A percentile compares a stretch with the other conserved stretches of the same genome.
Conservation (phyloP, 2,113 vertebrate genomes). For the Alethe diademata region DNA sequence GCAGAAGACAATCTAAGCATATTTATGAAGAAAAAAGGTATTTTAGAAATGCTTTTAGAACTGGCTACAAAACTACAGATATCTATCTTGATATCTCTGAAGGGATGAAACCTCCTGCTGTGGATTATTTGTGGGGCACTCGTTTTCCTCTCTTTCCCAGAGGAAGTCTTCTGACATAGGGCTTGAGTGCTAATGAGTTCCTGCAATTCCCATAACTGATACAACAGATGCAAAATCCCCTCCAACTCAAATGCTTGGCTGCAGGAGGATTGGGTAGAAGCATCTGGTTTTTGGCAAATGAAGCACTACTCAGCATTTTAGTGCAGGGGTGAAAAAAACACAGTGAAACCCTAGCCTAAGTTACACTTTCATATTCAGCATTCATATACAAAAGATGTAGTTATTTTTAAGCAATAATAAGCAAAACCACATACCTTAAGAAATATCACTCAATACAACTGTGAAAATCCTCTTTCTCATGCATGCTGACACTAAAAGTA, state of each 20-base stretch:
- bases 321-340: not conserved
- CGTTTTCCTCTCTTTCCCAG: not conserved
- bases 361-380: not conserved
- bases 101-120: not conserved
- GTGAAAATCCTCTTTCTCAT: not conserved
- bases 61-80: not conserved
- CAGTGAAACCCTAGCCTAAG: not conserved
- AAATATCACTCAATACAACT: not conserved
- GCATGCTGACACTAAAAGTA: not conserved
- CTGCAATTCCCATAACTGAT: constrained; percentile 40
- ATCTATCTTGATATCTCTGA: not conserved
- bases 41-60: not conserved
- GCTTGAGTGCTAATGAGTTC: constrained; percentile 39
- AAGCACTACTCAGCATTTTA: constrained; percentile 30
- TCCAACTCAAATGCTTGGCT: not conserved
- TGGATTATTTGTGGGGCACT: not conserved
- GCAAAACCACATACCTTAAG: not conserved
- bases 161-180: constrained; percentile 28
- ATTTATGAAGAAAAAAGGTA: not conserved
- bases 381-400: not conserved
- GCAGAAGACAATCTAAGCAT: not conserved
- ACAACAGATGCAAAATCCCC: constrained; percentile 40
- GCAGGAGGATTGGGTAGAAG: not conserved
- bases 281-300: constrained; percentile 33
- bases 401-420: not conserved